Conservation (phyloP, 1,140 invertebrate genomes). For the Papilio dardanus region DNA sequence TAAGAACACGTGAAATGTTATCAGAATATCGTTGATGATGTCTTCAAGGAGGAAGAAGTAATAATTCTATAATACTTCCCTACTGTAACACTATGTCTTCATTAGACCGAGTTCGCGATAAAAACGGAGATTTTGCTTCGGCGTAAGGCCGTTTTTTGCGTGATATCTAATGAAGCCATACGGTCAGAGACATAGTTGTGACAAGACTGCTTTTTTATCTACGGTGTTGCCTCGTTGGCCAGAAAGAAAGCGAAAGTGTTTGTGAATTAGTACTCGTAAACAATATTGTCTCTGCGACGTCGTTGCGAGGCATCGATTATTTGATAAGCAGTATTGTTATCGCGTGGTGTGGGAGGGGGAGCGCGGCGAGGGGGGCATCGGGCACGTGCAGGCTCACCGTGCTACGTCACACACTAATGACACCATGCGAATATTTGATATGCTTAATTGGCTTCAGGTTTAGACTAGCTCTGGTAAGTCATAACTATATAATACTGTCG, state of each 20-base stretch:
- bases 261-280: neutral
- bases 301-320: slow-evolving; percentile 70
- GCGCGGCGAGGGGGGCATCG: slow-evolving; percentile 29
- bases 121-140: too few species aligned
- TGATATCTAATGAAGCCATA: too few species aligned
- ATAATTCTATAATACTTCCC: too few species aligned
- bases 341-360: slow-evolving; percentile 35
- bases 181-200: neutral
- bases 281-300: slow-evolving; percentile 18
- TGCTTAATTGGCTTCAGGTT: too few species aligned
- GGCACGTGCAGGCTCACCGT: slow-evolving; percentile 43
- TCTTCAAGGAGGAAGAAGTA: too few species aligned
- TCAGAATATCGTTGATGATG: neutral
- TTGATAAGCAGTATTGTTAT: slow-evolving; percentile 70
- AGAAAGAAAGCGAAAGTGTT: neutral
- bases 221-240: neutral
- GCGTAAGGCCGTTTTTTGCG: too few species aligned
- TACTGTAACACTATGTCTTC: too few species aligned
- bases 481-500: too few species aligned
- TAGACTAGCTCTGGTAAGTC: too few species aligned
- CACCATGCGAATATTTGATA: slow-evolving; percentile 20
- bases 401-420: slow-evolving; percentile 25
- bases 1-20: too few species aligned
- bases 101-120: too few species aligned
- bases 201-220: neutral